Base-by-base conservation (phyloP, 1,140 invertebrate genomes). In the Saccostrea cuccullata region DNA sequence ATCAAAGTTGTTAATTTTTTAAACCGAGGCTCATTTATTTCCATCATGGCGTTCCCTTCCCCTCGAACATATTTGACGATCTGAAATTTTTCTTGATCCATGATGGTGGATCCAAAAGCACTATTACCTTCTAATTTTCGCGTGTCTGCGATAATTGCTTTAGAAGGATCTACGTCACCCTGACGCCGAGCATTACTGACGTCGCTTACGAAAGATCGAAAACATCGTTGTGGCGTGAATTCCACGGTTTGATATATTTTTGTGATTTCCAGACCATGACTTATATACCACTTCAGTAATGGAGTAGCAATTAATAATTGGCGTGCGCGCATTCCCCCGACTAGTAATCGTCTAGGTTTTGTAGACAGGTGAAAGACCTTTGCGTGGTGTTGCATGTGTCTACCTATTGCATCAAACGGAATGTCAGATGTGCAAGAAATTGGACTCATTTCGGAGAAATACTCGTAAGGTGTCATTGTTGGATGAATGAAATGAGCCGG, bases 81-180 rank as follows among this genome's bases (percentile, higher is more conserved):
- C 20, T 73, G 47, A 87, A 77, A 73, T 30, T 82, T 82, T 83
- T 73, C 77, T n/a, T 87, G 67, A 58, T 87, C 77, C 86, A 87
- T 87, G 58, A 87, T 87, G 30, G 70, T 58, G 23, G 73, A 87
- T 8, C 86, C 86, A 47, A 55, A 87, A n/a, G 73, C 73, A 9
- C 55, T 58, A 82, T 91, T 91, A 5, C 90, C 91, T 13, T 89
- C 83, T 15, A 89, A 55, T 87, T 91, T 91, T 23, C 89, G 84
- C 23, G 88, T 91, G 26, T 92, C 91, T 9, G 90, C 91, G 17
- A 91, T 55, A 67, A 90, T 90, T 36, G 89, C 56, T 23, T 89
- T 86, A 17, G 30, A 36, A 11, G 58, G 20, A 56, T 91, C 77
- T 12, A 11, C 5, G 55, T 92, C 90, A 15, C 90, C 90, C 17